Evolutionary conservation across 1,140 invertebrate genomes (phyloP).

Genomic region (Parapsyche elsis): DNA sequence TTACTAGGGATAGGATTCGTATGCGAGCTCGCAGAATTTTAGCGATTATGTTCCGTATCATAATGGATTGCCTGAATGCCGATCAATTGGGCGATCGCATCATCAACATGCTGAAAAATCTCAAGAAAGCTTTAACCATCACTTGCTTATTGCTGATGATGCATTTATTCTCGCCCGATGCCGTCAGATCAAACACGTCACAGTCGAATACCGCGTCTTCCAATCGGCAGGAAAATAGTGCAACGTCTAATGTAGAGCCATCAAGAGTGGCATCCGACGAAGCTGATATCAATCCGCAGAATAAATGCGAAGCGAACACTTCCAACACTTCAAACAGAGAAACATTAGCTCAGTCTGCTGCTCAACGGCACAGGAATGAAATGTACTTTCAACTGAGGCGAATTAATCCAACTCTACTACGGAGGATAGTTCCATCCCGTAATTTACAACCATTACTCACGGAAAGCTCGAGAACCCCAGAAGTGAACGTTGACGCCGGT

Average conservation of each 20-base stretch:
- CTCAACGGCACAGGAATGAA: neutral
- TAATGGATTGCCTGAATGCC: conserved; percentile 66
- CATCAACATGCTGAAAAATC: conserved; percentile 63
- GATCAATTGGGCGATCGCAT: conserved; percentile 63
- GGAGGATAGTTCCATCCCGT: neutral
- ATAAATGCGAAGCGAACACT: too few relatives aligned
- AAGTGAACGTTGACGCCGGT: neutral
- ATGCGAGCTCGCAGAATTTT: conserved; percentile 66
- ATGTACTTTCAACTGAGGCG: conserved; percentile 7
- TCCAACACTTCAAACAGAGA: too few relatives aligned
- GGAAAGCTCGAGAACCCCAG: neutral
- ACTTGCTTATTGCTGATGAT: conserved; percentile 65
- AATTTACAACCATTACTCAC: neutral
- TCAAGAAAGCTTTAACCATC: conserved; percentile 64
- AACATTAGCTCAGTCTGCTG: neutral
- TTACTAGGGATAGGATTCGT: conserved; percentile 63
- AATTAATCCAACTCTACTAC: neutral
- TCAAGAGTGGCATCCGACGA: neutral
- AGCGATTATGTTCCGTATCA: conserved; percentile 66
- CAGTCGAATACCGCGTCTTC: neutral
- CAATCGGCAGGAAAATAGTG: neutral
- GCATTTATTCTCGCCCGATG: conserved; percentile 50
- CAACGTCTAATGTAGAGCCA: neutral
- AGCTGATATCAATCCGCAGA: too few relatives aligned
- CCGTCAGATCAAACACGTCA: neutral